Conservation (phyloP, 2,888 invertebrate species). For the Lasioglossum oenotherae region DNA sequence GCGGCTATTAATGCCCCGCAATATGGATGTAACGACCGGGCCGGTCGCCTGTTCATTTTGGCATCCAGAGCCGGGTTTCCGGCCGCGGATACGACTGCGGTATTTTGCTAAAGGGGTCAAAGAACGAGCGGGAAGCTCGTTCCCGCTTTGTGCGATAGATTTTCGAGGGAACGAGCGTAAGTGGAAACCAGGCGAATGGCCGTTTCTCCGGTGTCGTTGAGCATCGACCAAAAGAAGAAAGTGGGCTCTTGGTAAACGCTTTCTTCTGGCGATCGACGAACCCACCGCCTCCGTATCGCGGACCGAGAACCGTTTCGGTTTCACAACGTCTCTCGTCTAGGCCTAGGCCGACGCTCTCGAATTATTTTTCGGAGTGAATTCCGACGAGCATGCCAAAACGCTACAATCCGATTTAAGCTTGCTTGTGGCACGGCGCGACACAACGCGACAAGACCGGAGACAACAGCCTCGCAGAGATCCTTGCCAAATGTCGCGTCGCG, state of each 20-base stretch:
- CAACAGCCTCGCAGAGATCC: conserved; percentile 6
- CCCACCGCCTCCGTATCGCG: background rate
- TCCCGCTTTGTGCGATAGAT: background rate
- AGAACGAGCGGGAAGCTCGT: background rate
- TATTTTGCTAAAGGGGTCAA: background rate
- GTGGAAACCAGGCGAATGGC: background rate
- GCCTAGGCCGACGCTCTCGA: conserved; percentile 14
- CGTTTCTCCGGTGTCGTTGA: background rate
- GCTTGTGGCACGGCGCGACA: background rate
- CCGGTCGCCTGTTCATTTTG: conserved; percentile 23
- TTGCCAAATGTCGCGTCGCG: conserved; percentile 27
- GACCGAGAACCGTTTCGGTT: background rate
- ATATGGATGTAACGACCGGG: conserved; percentile 56
- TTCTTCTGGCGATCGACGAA: background rate
- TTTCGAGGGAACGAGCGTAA: background rate
- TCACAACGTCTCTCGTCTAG: background rate
- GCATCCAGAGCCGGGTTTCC: conserved; percentile 15
- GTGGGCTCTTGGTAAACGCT: background rate
- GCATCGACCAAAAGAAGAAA: background rate
- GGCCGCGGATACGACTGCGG: background rate
- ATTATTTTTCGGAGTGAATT: conserved; percentile 8
- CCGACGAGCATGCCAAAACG: conserved; percentile 12
- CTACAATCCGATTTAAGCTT: conserved; percentile 24
- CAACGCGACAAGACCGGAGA: conserved; percentile 2
- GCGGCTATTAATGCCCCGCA: conserved; percentile 62